Conservation (phyloP, 2,797 vertebrate species). For the Ptychadena robeensis region DNA sequence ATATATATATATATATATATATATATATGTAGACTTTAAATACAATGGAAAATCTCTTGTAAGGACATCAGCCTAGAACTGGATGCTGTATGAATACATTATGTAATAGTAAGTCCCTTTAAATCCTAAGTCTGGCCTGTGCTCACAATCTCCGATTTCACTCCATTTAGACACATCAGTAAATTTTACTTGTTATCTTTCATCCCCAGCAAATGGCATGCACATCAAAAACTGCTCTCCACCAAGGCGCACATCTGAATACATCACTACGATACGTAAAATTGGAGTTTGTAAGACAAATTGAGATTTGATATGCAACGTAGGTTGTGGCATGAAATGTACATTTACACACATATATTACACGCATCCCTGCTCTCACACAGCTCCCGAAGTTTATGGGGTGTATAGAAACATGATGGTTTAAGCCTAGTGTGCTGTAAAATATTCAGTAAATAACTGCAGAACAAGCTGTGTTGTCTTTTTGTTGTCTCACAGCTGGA, state of each 20-base stretch:
- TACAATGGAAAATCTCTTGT: too few species aligned
- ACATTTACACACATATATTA: conserved; percentile 51
- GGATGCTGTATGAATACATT: too few species aligned
- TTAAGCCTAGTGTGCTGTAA: conserved; percentile 62
- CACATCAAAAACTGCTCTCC: conserved; percentile 30
- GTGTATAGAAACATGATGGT: conserved; percentile 69
- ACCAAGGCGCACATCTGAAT: conserved; percentile 34
- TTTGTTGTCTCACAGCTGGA: conserved; percentile 73
- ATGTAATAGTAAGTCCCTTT: background rate
- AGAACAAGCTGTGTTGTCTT: conserved; percentile 72
- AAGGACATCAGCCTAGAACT: too few species aligned
- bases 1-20: too few species aligned
- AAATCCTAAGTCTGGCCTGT: background rate
- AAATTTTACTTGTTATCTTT: conserved; percentile 26
- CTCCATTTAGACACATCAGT: conserved; percentile 38
- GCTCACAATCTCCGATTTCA: background rate
- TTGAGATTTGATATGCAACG: conserved; percentile 51
- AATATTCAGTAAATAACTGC: conserved; percentile 76
- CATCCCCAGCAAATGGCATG: conserved; percentile 18
- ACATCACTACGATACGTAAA: conserved; percentile 45
- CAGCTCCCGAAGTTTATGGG: conserved; percentile 66
- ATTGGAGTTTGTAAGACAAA: conserved; percentile 52
- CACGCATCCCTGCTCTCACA: conserved; percentile 64
- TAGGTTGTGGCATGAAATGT: conserved; percentile 28
- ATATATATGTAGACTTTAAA: too few species aligned